Conservation (phyloP, 2,888 invertebrate genomes). For the Proisotoma minuta region DNA sequence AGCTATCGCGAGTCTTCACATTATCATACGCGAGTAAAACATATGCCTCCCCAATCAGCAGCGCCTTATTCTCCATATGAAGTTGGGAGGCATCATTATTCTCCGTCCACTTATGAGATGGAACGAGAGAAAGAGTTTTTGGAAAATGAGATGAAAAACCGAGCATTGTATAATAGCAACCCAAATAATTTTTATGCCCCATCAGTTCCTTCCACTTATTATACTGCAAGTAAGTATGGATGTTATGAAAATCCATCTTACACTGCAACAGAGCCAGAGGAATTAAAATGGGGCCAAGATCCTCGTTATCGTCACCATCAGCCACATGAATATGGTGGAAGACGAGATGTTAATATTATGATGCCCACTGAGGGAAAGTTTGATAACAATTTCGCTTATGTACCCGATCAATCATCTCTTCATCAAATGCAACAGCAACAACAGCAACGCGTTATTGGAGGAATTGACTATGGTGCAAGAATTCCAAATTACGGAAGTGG, state of each 20-base stretch:
- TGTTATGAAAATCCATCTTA: slow-evolving; percentile 48
- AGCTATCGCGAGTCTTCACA: slow-evolving; percentile 15
- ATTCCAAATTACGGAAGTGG: background rate
- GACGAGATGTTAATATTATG: too few relatives aligned
- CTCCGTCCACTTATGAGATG: slow-evolving; percentile 22
- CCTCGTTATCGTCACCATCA: slow-evolving; percentile 3
- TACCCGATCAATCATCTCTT: slow-evolving; percentile 3
- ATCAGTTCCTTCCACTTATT: slow-evolving; percentile 30
- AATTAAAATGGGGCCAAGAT: slow-evolving; percentile 37
- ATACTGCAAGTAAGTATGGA: slow-evolving; percentile 44
- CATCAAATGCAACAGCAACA: slow-evolving; percentile 5
- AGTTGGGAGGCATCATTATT: background rate
- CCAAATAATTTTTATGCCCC: slow-evolving; percentile 13
- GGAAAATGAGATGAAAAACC: slow-evolving; percentile 28
- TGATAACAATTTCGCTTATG: background rate
- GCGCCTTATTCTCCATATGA: slow-evolving; percentile 13
- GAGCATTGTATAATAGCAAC: background rate
- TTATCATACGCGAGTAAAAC: slow-evolving; percentile 16
- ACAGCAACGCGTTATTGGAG: background rate
- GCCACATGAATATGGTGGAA: too few relatives aligned
- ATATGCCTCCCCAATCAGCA: slow-evolving; percentile 14
- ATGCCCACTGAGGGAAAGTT: background rate
- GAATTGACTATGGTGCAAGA: background rate
- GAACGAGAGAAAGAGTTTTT: slow-evolving; percentile 30
- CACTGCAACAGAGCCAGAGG: slow-evolving; percentile 46